Evolutionary conservation across 2,113 vertebrate genomes (phyloP), one percentile per base, ranked within the genome.

Genomic region (Stomatorhinus ivindoensis): DNA sequence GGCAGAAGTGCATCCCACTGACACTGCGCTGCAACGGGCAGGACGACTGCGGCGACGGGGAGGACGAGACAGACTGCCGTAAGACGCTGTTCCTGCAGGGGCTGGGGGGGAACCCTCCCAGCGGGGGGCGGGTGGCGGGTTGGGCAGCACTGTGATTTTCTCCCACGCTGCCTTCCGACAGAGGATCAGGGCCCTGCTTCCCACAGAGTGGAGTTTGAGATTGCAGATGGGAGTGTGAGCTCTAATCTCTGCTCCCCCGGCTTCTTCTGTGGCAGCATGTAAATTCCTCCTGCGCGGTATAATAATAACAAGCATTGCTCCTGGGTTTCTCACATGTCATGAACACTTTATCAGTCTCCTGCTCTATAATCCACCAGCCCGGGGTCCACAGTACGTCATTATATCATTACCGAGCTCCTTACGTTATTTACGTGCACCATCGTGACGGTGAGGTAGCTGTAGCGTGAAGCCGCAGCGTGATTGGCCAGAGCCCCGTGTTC

Each of bases 11-110:
- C 88, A 99, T 99, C 90, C 98, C 98, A 0, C 97, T 98, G 27
- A 99, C 99, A 91, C 99, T 99, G 96, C 97, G 98, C 82, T 99
- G 98, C 94, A 99, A 99, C 0, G 98, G 98, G 0, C 98, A 99
- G 93, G 98, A 99, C 94, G 99, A 99, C 95, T 99, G 98, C 0
- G 98, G 98, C 0, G 97, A 99, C 0, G 97, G 98, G 58, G 98
- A 99, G 92, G 98, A 99, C 0, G 98, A 99, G 95, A 97, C 97
- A 89, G 98, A 99, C 93, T 99, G 98, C 85, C 98, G 98, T 99
- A 90, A 97, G 98, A 96, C 76, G 1, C 73, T 7, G 9, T 27
- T 47, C 3, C 65, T 27, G 31, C 61, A 11, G 61, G n/a, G 61
- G 61, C 9, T 1, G 7, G n/a, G 50, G 3, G 8, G 27, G 15